Conservation (phyloP, 2,113 vertebrate genomes). For the Lynx canadensis region DNA sequence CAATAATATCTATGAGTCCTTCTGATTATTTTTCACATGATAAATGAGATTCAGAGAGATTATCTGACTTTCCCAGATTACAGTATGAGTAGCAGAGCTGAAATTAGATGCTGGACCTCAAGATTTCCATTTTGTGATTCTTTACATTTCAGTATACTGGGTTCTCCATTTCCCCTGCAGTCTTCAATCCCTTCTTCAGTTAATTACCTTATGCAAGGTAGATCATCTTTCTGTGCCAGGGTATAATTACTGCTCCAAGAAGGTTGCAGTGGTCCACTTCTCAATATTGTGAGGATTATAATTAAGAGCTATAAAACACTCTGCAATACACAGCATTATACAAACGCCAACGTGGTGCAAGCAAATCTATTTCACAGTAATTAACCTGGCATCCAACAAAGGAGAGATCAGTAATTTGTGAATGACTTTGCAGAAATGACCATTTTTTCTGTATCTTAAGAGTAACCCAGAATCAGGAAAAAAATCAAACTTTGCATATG, state of each 20-base stretch:
- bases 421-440: slow-evolving; percentile 22
- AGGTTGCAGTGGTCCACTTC: not conserved
- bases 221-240: not conserved
- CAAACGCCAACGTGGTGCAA: slow-evolving; percentile 4
- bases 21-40: not conserved
- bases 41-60: not conserved
- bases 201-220: slow-evolving; percentile 29
- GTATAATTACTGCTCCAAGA: slow-evolving; percentile 51
- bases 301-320: slow-evolving; percentile 60
- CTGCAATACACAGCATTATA: not conserved
- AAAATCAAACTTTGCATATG: not conserved
- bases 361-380: slow-evolving; percentile 55
- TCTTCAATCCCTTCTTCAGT: not conserved
- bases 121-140: not conserved
- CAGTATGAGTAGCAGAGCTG: not conserved
- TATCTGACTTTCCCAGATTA: not conserved
- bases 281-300: not conserved
- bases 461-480: not conserved
- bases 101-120: not conserved
- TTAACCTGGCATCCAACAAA: slow-evolving; percentile 47
- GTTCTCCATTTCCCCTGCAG: too few relatives aligned
- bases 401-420: not conserved
- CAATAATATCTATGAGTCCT: not conserved
- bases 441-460: not conserved
- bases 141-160: not conserved